phyloP scores from a whole-genome alignment of 2,797 vertebrate genomes.

The Anguilla pacifica region DNA sequence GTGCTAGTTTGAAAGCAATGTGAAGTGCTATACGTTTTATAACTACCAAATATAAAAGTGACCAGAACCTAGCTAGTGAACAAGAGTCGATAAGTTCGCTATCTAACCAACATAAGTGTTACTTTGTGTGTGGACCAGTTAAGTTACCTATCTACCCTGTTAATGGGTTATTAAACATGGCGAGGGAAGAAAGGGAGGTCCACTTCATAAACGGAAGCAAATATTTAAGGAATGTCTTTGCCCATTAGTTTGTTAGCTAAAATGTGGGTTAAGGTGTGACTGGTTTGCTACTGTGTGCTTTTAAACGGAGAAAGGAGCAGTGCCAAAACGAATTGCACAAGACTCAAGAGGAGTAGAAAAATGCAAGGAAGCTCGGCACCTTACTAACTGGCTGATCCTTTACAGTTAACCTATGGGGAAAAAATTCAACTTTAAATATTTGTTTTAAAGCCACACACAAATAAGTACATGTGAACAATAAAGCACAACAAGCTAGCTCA shows the following conservation, averaged over 20 bases:
- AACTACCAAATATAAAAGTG: background rate
- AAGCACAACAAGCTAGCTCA: background rate
- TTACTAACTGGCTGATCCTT: background rate
- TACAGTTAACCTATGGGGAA: background rate
- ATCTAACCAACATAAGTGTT: slow-evolving; percentile 21
- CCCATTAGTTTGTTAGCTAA: background rate
- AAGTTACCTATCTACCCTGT: slow-evolving; percentile 16
- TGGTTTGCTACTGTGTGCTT: background rate
- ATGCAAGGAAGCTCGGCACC: background rate
- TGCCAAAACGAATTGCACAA: background rate
- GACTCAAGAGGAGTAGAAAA: background rate
- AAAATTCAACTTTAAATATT: background rate
- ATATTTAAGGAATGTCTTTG: slow-evolving; percentile 20
- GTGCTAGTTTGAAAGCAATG: background rate
- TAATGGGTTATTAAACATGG: slow-evolving; percentile 44
- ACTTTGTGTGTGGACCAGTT: slow-evolving; percentile 24
- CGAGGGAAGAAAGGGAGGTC: slow-evolving; percentile 29
- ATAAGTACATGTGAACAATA: background rate
- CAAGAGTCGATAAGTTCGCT: background rate
- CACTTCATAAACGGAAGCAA: slow-evolving; percentile 21
- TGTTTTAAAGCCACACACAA: background rate
- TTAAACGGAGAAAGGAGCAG: background rate
- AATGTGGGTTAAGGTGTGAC: slow-evolving; percentile 9
- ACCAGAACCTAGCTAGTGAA: slow-evolving; percentile 26
- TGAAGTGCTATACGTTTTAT: slow-evolving; percentile 19